Evolutionary conservation across 2,888 invertebrate species (phyloP), one percentile per base, ranked within the genome.

Genomic region (Nesidiocoris tenuis): DNA sequence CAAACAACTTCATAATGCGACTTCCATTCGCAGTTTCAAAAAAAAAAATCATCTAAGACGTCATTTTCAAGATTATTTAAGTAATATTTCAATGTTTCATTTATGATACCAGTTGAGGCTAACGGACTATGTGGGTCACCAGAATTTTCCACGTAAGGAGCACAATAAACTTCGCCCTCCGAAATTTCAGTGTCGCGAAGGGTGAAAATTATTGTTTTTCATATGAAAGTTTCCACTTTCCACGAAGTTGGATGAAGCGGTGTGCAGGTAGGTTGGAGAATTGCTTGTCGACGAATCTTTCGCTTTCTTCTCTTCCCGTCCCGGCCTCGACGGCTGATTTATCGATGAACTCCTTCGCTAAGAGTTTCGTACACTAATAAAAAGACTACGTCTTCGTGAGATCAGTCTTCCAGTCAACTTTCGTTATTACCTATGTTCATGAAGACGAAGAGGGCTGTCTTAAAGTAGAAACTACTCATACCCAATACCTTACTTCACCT

Each of bases 351-450:
- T 72, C 39, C 63, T 39, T 39, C 39, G 17, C 72, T 61, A 72
- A 72, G 72, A 72, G 72, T 72, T 72, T 72, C 72, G 61, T 72
- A 61, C 72, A 72, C 72, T 61, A 61, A 72, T 72, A 72, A 72
- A 72, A 61, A 25, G 72, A 54, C 72, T 61, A 22, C 61, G 19
- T 61, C 39, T 59, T 16, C 59, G n/a, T 16, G 17, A 55, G 9
- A 19, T 56, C 57, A 18, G 59, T 54, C 39, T 54, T 19, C 61
- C 39, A 39, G 18, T 19, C 72, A 72, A 72, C 72, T 72, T 72
- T 72, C 72, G 72, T 72, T 72, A 72, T 72, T 61, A 72, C 59
- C 55, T 54, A 61, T 39, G 55, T 22, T 72, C 72, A 61, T 61
- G 72, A 72, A 72, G 39, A 3, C 39, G n/a, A n/a, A n/a, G n/a